phyloP scores from a whole-genome alignment of 1,140 invertebrate genomes.

The Melipona quadrifasciata region DNA sequence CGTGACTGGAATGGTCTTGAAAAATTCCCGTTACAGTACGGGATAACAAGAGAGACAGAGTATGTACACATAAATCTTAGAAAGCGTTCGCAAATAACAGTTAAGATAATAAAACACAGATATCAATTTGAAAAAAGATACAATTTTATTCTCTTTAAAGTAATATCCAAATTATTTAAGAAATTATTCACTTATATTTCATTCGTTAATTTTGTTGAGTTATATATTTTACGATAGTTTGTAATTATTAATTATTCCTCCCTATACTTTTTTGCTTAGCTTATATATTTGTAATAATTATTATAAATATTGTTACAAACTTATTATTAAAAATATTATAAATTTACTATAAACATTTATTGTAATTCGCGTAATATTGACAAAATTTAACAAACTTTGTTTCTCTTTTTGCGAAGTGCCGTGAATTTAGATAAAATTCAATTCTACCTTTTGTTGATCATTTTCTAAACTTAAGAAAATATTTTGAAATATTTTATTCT shows the following conservation, averaged over 20 bases:
- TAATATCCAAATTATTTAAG: background rate
- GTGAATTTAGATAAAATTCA: background rate
- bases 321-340: no score
- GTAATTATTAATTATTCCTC: background rate
- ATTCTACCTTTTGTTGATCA: constrained; percentile 4
- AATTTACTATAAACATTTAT: background rate
- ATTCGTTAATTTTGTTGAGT: background rate
- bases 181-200: background rate
- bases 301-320: no score
- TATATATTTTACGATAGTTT: background rate
- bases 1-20: constrained; percentile 44
- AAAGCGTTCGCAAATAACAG: background rate
- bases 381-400: background rate
- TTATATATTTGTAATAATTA: background rate
- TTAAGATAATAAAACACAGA: background rate
- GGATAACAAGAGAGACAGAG: background rate
- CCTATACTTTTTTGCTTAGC: no score
- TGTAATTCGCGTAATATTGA: background rate
- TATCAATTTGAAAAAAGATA: background rate
- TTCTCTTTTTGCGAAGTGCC: background rate
- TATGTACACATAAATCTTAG: background rate
- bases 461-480: background rate
- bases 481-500: constrained; percentile 29
- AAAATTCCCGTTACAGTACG: constrained; percentile 17
- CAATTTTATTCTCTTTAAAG: background rate